These are phyloP conservation scores for Pitta sordida DNA, from an alignment of 2,113 vertebrate species.

Conservation along the genomic window DNA sequence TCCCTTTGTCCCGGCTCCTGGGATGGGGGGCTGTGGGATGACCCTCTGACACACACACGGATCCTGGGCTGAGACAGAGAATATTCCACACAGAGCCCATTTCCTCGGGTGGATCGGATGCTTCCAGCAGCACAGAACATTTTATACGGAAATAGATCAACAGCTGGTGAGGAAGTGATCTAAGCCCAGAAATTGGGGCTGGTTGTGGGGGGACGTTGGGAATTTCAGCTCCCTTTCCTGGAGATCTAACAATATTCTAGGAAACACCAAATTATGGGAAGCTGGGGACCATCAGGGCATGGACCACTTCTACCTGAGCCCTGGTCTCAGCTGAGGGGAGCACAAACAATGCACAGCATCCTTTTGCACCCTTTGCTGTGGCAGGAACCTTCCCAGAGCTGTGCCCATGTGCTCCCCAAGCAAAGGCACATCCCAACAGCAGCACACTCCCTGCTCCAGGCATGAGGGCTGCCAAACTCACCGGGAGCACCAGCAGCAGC, in stretches of 20 bases:
- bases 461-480: rapidly evolving
- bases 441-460: rapidly evolving
- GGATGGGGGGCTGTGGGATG: background rate
- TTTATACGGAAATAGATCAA: background rate
- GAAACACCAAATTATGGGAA: background rate
- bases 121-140: background rate
- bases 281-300: background rate
- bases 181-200: background rate
- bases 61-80: no score
- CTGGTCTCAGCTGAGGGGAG: background rate
- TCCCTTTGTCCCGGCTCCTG: background rate
- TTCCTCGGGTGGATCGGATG: rapidly evolving
- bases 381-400: background rate
- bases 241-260: background rate
- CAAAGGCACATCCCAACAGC: background rate
- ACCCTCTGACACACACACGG: rapidly evolving
- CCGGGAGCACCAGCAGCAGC: background rate
- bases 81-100: background rate
- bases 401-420: rapidly evolving
- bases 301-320: background rate
- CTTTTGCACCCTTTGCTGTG: background rate
- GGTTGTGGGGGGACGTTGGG: background rate
- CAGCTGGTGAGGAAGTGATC: background rate
- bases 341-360: background rate
- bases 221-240: background rate